These are phyloP conservation scores for Speoplatyrhinus poulsoni DNA, from an alignment of 2,113 vertebrate genomes.

Conservation along the genomic window DNA sequence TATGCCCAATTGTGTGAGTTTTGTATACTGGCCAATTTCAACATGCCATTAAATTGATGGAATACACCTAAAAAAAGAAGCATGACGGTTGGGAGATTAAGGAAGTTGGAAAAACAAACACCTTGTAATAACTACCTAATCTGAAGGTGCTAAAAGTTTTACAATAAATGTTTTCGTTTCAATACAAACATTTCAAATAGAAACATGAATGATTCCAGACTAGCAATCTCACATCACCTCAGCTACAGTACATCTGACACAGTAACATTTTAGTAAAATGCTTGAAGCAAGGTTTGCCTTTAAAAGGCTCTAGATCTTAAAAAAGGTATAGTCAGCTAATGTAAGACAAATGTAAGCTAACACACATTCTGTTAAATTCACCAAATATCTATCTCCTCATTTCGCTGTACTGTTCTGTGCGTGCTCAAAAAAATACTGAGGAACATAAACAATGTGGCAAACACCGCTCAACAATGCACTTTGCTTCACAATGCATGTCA, in stretches of 20 bases:
- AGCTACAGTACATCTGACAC: not conserved
- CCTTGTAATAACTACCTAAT: not conserved
- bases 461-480: too few species aligned
- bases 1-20: not conserved
- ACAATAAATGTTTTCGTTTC: slow-evolving; percentile 9
- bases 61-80: not conserved
- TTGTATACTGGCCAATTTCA: not conserved
- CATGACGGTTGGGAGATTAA: not conserved
- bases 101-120: not conserved
- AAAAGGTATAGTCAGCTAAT: too few species aligned
- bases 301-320: slow-evolving; percentile 7
- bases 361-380: too few species aligned
- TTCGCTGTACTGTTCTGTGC: too few species aligned
- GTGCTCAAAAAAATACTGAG: too few species aligned
- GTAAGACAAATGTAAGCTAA: too few species aligned
- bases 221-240: not conserved
- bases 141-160: not conserved
- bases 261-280: not conserved
- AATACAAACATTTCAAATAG: not conserved
- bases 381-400: too few species aligned
- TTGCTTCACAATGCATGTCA: too few species aligned
- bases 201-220: not conserved
- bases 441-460: too few species aligned
- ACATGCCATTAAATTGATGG: not conserved
- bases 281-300: not conserved